Base-by-base conservation (phyloP, 1,140 invertebrate species). In the Lasioglossum baleicum region DNA sequence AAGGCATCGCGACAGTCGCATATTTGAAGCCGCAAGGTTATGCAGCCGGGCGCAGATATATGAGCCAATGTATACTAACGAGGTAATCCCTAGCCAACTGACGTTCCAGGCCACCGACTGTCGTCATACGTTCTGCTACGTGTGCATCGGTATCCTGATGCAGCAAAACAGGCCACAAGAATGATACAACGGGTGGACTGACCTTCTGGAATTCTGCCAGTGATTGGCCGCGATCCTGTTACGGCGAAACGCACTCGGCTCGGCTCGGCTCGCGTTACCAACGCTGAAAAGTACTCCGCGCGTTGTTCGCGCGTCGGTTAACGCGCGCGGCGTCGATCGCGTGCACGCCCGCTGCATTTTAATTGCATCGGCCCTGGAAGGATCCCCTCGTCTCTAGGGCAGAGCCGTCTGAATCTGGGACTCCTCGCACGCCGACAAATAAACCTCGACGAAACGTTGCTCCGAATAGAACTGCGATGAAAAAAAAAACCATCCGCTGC, bases 61-160 rank as follows among this genome's bases (percentile, higher is more conserved):
- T 7, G 72, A 75, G 72, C 78, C 78, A 75, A 80, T 80, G 78
- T 80, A 80, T 80, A 80, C 78, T 74, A 80, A 80, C 78, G 78
- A 80, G 72, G 78, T 80, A 75, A 80, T 80, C 78, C 72, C 71
- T 61, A 64, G 71, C 78, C 72, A 80, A 71, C 78, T 80, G 78
- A 75, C 78, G 72, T 80, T 80, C 78, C 72, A 65, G 40, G 71
- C 66, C 68, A 78, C 48, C 48, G 60, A 44, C 64, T 75, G 20
- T 68, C 77, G 71, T 80, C 78, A 75, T 80, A 80, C 72, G 64
- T 80, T 80, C 56, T 13, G 78, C 44, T 75, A 67, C 78, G 78
- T 66, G 77, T 60, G 48, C 58, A 48, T 35, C 7, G 56, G 22
- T 42, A 35, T 80, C 60, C 72, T 63, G 58, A 40, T 53, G 79